Evolutionary conservation across 1,140 invertebrate species (phyloP).

Genomic region (Steinernema feltiae): DNA sequence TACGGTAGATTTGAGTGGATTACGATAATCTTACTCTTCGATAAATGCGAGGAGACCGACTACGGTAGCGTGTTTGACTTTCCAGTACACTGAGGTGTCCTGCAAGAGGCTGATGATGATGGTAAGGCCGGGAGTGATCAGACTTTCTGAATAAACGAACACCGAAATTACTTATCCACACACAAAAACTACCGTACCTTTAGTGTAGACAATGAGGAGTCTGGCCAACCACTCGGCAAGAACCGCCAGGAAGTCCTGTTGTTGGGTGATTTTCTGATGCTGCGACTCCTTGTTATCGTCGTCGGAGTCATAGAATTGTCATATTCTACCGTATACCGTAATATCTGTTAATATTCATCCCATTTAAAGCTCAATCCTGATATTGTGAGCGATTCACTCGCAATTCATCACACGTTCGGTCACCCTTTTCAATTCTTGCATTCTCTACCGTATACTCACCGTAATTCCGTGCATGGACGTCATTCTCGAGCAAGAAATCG

Average conservation of each 20-base stretch:
- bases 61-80: neutral
- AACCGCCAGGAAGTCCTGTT: neutral
- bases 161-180: neutral
- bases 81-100: neutral
- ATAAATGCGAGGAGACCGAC: neutral
- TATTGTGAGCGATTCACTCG: too few relatives aligned
- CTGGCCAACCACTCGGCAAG: neutral
- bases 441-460: too few relatives aligned
- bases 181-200: neutral
- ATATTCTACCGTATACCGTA: too few relatives aligned
- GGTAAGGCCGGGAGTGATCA: neutral
- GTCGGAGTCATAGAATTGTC: constrained; percentile 1
- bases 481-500: too few relatives aligned
- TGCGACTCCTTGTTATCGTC: neutral
- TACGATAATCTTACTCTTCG: neutral
- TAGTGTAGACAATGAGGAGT: neutral
- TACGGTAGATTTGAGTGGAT: neutral
- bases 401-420: too few relatives aligned
- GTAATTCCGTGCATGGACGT: too few relatives aligned
- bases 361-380: too few relatives aligned
- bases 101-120: neutral
- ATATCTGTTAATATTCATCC: too few relatives aligned
- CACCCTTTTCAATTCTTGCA: too few relatives aligned
- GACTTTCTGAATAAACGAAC: neutral
- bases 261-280: neutral